These are phyloP conservation scores for Acromyrmex charruanus DNA, from an alignment of 1,140 invertebrate genomes.

Conservation along the genomic window DNA sequence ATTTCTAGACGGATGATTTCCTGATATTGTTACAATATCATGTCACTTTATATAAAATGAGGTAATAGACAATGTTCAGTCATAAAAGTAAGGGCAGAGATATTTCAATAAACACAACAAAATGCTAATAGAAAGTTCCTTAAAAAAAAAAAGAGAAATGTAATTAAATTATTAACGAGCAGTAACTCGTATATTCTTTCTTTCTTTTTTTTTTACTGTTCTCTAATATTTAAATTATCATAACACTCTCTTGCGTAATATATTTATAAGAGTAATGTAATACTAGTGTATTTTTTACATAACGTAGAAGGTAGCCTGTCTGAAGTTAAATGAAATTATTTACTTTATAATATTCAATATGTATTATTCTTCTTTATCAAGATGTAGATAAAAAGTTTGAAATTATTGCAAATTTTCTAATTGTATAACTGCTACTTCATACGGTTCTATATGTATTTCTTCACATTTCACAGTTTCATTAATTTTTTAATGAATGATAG, in stretches of 20 bases:
- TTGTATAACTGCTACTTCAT: background rate
- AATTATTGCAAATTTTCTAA: conserved; percentile 15
- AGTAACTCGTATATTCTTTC: conserved; percentile 63
- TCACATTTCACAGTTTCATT: background rate
- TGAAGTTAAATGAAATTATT: conserved; percentile 54
- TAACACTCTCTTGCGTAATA: conserved; percentile 74
- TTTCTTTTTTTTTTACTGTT: conserved; percentile 57
- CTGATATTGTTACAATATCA: conserved; percentile 78
- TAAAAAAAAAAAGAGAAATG: conserved; percentile 43
- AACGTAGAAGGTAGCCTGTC: conserved; percentile 79
- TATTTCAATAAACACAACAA: conserved; percentile 74
- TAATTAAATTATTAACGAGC: conserved; percentile 72
- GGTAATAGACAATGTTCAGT: conserved; percentile 82
- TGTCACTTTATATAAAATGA: conserved; percentile 83
- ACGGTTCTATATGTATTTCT: background rate
- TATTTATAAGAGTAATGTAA: conserved; percentile 82
- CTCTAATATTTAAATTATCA: conserved; percentile 72
- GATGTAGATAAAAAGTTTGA: conserved; percentile 5
- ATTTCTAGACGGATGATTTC: conserved; percentile 83
- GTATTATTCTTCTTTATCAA: conserved; percentile 1
- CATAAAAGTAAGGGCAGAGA: conserved; percentile 77
- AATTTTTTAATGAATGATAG: background rate
- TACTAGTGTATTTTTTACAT: conserved; percentile 80
- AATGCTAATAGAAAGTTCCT: conserved; percentile 61
- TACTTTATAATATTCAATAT: conserved; percentile 3